Percentiles rank a stretch among this genome's conserved stretches.
phyloP scores from a whole-genome alignment of 2,113 vertebrate genomes.

The Mystacornis crossleyi region DNA sequence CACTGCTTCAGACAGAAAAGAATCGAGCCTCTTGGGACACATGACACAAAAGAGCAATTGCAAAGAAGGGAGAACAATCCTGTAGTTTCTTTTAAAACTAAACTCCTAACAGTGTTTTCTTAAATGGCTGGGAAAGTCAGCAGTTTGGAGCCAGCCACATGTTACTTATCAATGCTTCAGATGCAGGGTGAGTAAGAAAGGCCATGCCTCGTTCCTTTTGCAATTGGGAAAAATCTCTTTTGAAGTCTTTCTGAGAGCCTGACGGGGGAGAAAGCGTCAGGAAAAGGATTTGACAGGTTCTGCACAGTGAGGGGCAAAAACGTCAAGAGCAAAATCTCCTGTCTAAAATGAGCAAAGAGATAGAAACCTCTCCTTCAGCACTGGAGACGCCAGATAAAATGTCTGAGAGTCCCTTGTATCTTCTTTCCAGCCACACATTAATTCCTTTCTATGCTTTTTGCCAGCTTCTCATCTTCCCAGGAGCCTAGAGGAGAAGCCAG shows the following conservation, averaged over 20 bases:
- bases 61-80: background rate
- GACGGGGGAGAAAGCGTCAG: constrained; percentile 15
- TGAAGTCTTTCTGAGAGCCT: constrained; percentile 47
- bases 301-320: background rate
- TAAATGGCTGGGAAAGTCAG: constrained; percentile 35
- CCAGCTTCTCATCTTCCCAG: constrained; percentile 15
- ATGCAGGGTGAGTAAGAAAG: constrained; percentile 36
- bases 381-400: constrained; percentile 21
- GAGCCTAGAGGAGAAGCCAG: background rate
- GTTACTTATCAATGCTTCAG: constrained; percentile 66
- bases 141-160: constrained; percentile 50
- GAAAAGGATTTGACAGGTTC: constrained; percentile 56
- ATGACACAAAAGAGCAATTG: background rate
- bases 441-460: constrained; percentile 1
- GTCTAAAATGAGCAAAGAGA: constrained; percentile 8
- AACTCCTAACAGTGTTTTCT: background rate
- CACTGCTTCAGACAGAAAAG: constrained; percentile 2
- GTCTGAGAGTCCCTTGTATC: background rate
- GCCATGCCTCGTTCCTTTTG: constrained; percentile 26
- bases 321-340: background rate
- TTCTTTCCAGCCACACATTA: constrained; percentile 26
- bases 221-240: constrained; percentile 45
- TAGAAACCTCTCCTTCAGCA: constrained; percentile 31
- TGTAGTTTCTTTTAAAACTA: background rate
- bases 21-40: background rate